Percentiles rank a stretch among this genome's conserved stretches.
These are phyloP conservation scores for Stenodema calcarata DNA, from an alignment of 2,888 invertebrate genomes.

Conservation along the genomic window DNA sequence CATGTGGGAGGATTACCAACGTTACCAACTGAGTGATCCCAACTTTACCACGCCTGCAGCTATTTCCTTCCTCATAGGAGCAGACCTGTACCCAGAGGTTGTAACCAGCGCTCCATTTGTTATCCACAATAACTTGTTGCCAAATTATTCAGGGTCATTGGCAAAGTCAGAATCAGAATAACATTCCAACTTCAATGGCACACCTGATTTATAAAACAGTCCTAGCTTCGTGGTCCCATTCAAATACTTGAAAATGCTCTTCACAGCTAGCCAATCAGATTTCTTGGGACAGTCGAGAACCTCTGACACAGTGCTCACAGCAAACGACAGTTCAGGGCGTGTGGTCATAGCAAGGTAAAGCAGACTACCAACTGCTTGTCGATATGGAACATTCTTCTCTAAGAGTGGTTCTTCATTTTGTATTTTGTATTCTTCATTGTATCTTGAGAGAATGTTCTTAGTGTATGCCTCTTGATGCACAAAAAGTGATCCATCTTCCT, in stretches of 20 bases:
- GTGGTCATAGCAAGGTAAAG: slow-evolving; percentile 17
- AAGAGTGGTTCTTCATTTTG: not conserved
- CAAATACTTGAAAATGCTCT: slow-evolving; percentile 22
- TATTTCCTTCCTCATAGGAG: no score
- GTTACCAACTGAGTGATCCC: no score
- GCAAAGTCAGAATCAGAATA: slow-evolving; percentile 27
- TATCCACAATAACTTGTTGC: no score
- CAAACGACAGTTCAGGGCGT: slow-evolving; percentile 20
- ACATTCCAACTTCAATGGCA: not conserved
- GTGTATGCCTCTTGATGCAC: no score
- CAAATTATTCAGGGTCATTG: no score
- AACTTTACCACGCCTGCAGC: no score
- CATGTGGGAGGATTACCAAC: no score
- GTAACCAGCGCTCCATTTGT: no score
- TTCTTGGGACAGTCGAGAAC: slow-evolving; percentile 27
- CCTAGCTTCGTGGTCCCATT: not conserved
- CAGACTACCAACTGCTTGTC: slow-evolving; percentile 26
- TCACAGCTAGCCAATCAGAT: slow-evolving; percentile 19
- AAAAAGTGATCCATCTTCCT: no score
- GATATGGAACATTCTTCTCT: slow-evolving; percentile 15
- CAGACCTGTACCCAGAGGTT: no score
- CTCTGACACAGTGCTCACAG: slow-evolving; percentile 23
- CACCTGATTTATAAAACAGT: not conserved
- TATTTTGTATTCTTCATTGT: not conserved
- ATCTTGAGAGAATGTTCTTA: no score